A percentile compares a stretch with the other conserved stretches of the same genome.
phyloP scores from a whole-genome alignment of 2,888 invertebrate genomes.

The Eilema sororculum region DNA sequence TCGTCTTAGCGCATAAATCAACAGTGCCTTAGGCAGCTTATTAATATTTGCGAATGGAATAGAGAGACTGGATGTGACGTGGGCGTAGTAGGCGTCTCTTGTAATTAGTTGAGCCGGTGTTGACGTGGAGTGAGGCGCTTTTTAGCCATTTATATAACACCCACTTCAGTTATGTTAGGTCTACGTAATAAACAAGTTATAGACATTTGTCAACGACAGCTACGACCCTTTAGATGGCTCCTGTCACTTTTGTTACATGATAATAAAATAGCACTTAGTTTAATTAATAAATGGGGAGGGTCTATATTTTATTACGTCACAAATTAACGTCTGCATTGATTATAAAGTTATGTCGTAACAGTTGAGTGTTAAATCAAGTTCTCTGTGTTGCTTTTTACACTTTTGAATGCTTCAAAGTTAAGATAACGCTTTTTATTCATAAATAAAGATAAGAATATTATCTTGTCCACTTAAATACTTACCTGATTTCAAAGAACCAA shows the following conservation, averaged over 20 bases:
- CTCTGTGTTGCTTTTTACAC: neutral
- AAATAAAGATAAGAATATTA: neutral
- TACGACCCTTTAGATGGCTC: neutral
- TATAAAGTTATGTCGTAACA: neutral
- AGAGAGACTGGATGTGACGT: constrained; percentile 56
- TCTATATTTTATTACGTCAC: constrained; percentile 1
- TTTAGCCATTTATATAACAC: constrained; percentile 26
- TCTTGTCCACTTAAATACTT: neutral
- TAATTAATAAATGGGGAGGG: constrained; percentile 22
- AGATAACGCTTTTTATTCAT: neutral
- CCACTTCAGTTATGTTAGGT: constrained; percentile 6
- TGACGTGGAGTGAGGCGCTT: constrained; percentile 11
- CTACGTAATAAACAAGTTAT: neutral
- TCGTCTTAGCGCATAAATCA: constrained; percentile 80
- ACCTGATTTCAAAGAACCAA: neutral
- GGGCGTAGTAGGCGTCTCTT: constrained; percentile 17
- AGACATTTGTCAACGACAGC: neutral
- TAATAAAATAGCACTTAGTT: constrained; percentile 5
- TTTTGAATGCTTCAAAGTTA: neutral
- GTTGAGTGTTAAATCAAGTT: neutral
- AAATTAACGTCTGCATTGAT: neutral
- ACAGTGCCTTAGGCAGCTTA: constrained; percentile 80
- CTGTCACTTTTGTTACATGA: constrained; percentile 20
- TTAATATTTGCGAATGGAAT: constrained; percentile 75
- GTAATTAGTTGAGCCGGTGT: constrained; percentile 22